These are phyloP conservation scores for Ammodytes marinus DNA, from an alignment of 2,113 vertebrate species.

Conservation along the genomic window DNA sequence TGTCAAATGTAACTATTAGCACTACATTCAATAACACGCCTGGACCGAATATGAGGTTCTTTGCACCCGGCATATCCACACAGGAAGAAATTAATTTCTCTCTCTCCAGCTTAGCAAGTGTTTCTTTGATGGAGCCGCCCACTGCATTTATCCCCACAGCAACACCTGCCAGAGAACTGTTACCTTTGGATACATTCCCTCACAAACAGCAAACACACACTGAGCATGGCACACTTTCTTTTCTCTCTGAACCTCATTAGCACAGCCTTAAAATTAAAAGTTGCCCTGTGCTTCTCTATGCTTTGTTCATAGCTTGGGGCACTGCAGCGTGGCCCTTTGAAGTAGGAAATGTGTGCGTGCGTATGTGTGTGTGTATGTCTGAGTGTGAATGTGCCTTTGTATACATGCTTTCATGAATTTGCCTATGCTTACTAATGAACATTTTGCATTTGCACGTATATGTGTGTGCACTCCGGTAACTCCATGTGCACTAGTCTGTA, in stretches of 20 bases:
- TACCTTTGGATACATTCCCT: conserved; percentile 26
- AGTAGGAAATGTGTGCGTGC: conserved; percentile 38
- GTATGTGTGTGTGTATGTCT: neutral
- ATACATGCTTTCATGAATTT: conserved; percentile 1
- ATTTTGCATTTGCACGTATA: no score
- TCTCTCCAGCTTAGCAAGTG: conserved; percentile 12
- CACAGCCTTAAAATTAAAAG: conserved; percentile 73
- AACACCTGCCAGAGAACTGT: conserved; percentile 44
- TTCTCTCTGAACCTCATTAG: conserved; percentile 73
- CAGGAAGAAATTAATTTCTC: conserved; percentile 36
- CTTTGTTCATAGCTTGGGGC: conserved; percentile 63
- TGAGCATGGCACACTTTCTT: conserved; percentile 32
- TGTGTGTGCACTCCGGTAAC: conserved; percentile 20
- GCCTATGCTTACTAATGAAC: neutral
- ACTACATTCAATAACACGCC: conserved; percentile 14
- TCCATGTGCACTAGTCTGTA: neutral
- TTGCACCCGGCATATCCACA: conserved; percentile 10
- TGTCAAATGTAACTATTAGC: conserved; percentile 14
- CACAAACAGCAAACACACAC: conserved; percentile 16
- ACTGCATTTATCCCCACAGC: conserved; percentile 30
- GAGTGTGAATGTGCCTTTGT: neutral
- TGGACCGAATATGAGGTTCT: conserved; percentile 6
- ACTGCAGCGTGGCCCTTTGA: conserved; percentile 58
- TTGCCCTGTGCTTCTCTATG: conserved; percentile 54
- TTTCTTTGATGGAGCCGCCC: conserved; percentile 34